These are phyloP conservation scores for Cephus pygmeus DNA, from an alignment of 2,888 invertebrate genomes.

Conservation along the genomic window DNA sequence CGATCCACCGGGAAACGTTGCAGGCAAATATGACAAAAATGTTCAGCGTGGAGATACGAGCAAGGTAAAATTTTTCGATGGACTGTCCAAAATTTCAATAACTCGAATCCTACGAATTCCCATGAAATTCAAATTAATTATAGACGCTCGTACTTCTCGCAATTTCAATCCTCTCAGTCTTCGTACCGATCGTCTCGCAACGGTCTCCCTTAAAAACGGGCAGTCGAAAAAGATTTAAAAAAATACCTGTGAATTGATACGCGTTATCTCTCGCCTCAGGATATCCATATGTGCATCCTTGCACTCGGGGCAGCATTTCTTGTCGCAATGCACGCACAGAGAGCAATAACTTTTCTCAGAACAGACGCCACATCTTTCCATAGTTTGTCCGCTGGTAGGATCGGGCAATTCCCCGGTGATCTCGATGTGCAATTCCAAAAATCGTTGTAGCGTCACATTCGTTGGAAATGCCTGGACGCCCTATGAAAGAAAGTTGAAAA, in stretches of 20 bases:
- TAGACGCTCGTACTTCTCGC: not conserved
- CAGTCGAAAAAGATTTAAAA: not conserved
- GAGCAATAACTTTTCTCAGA: conserved; percentile 91
- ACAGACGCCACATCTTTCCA: conserved; percentile 94
- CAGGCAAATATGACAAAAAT: conserved; percentile 48
- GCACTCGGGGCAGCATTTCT: conserved; percentile 96
- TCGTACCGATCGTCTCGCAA: too few species aligned
- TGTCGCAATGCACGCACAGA: conserved; percentile 95
- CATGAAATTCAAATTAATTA: not conserved
- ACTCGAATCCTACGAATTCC: not conserved
- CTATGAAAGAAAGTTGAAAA: conserved; percentile 43
- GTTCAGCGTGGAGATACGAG: conserved; percentile 16
- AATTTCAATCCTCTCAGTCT: not conserved
- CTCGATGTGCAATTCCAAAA: conserved; percentile 93
- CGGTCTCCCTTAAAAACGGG: too few species aligned
- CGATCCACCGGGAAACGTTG: conserved; percentile 68
- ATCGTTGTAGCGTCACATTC: conserved; percentile 94
- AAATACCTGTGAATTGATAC: conserved; percentile 84
- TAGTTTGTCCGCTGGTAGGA: conserved; percentile 90
- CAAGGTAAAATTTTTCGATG: not conserved
- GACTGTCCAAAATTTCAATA: not conserved
- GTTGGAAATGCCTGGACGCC: conserved; percentile 88
- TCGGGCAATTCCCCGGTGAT: conserved; percentile 92
- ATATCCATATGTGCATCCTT: conserved; percentile 97
- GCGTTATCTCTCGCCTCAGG: conserved; percentile 87